phyloP scores from a whole-genome alignment of 2,797 vertebrate species.

The Centroberyx gerrardi region DNA sequence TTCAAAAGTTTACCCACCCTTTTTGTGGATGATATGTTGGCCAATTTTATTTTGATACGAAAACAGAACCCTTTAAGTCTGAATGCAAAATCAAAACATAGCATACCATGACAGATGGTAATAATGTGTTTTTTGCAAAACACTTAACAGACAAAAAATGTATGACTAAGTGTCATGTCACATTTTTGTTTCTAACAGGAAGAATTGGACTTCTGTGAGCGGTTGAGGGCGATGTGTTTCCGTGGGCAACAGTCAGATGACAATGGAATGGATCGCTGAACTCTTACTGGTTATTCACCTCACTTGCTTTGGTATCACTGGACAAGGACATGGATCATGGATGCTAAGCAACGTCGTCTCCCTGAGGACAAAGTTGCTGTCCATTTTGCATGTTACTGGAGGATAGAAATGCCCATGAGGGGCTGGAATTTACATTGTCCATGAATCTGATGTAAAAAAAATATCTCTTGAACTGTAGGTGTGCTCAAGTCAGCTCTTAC shows the following conservation, averaged over 20 bases:
- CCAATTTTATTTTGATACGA: too few species aligned
- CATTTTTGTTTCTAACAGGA: conserved; percentile 81
- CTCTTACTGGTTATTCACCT: background rate
- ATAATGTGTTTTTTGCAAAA: too few species aligned
- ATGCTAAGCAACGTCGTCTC: conserved; percentile 17
- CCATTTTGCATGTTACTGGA: conserved; percentile 43
- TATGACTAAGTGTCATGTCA: background rate
- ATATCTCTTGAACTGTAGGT: background rate
- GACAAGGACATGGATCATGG: conserved; percentile 15
- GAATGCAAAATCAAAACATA: background rate
- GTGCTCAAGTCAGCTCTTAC: conserved; percentile 21
- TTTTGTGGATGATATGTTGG: too few species aligned
- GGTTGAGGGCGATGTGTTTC: conserved; percentile 86
- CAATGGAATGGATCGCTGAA: conserved; percentile 91
- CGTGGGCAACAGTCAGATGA: conserved; percentile 81
- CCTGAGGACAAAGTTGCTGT: conserved; percentile 31
- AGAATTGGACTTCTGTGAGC: conserved; percentile 91
- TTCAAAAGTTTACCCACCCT: too few species aligned
- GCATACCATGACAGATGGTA: too few species aligned
- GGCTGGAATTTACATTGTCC: conserved; percentile 64
- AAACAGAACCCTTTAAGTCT: background rate
- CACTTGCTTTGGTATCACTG: conserved; percentile 5
- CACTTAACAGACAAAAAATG: too few species aligned
- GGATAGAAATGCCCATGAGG: background rate
- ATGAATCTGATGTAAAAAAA: conserved; percentile 66